Conservation (phyloP, 2,113 vertebrate genomes). For the Dicrurus megarhynchus region DNA sequence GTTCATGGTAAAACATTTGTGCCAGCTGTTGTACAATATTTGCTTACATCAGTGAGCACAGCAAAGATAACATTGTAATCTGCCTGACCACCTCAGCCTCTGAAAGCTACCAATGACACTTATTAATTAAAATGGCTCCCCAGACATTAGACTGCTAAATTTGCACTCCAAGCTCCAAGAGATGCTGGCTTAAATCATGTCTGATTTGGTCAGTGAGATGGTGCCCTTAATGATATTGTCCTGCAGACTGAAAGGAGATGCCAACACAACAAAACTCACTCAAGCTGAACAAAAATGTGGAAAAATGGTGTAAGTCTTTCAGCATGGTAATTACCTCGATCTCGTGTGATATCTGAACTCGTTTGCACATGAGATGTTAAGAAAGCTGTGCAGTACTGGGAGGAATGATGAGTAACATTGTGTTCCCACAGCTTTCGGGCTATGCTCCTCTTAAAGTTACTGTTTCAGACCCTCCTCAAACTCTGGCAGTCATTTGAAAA, state of each 20-base stretch:
- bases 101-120: not conserved
- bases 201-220: not conserved
- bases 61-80: not conserved
- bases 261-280: not conserved
- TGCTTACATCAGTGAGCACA: not conserved
- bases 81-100: not conserved
- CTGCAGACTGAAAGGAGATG: not conserved
- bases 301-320: not conserved
- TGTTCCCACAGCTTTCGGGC: not conserved
- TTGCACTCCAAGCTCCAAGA: not conserved
- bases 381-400: not conserved
- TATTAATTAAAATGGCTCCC: not conserved
- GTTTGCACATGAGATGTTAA: not conserved
- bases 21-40: not conserved
- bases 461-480: not conserved
- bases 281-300: not conserved
- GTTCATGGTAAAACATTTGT: not conserved
- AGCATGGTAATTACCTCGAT: not conserved
- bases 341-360: not conserved
- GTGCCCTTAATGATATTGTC: not conserved
- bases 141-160: not conserved
- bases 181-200: not conserved
- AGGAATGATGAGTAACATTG: not conserved
- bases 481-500: not conserved
- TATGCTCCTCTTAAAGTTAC: accelerated